Evolutionary conservation across 2,797 vertebrate species (phyloP).

Genomic region (Prunella strophiata): DNA sequence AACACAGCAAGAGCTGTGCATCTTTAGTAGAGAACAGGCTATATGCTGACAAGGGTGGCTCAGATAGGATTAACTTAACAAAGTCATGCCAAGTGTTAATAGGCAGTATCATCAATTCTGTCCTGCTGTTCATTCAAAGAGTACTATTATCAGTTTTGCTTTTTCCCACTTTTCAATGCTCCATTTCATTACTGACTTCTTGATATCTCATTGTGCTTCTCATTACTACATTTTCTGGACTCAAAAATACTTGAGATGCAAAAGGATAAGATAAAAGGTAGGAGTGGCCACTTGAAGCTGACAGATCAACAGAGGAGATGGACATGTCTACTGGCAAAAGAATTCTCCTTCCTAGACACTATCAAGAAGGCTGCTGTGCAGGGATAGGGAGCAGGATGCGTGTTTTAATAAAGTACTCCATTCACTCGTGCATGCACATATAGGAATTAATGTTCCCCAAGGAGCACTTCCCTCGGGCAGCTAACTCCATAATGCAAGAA

Average conservation of each 20-base stretch:
- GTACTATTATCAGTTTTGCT: neutral
- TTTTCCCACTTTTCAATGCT: neutral
- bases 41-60: neutral
- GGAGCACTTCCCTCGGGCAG: neutral
- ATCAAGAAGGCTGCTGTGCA: neutral
- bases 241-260: neutral
- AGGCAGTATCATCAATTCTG: neutral
- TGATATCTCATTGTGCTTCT: neutral
- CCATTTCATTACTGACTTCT: neutral
- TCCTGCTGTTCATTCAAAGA: neutral
- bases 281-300: neutral
- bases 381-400: rapidly evolving
- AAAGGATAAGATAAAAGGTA: neutral
- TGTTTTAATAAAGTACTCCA: neutral
- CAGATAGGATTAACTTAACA: neutral
- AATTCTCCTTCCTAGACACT: neutral
- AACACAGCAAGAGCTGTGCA: neutral
- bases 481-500: neutral
- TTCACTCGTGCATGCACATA: rapidly evolving
- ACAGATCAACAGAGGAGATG: neutral
- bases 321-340: neutral
- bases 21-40: neutral
- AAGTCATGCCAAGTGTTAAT: neutral
- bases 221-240: neutral
- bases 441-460: neutral